Evolutionary conservation across 1,140 invertebrate genomes (phyloP).

Genomic region (Diuraphis noxia): DNA sequence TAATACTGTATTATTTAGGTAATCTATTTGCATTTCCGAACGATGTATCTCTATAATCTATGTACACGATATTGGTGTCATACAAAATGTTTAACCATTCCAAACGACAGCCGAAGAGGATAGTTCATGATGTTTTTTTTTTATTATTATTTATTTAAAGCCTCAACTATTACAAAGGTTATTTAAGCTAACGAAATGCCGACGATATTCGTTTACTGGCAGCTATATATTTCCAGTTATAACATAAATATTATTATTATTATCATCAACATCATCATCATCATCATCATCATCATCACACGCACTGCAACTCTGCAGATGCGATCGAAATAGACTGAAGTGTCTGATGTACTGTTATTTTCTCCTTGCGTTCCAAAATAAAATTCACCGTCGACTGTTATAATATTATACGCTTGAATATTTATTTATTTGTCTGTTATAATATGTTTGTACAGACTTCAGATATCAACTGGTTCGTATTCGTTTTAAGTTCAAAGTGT

Average conservation of each 20-base stretch:
- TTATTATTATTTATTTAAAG: too few species aligned
- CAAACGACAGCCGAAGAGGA: neutral
- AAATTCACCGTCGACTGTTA: neutral
- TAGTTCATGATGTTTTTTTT: too few species aligned
- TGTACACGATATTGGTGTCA: neutral
- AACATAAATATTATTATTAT: neutral
- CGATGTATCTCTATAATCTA: neutral
- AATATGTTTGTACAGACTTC: neutral
- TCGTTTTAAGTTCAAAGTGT: neutral
- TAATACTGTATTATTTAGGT: neutral
- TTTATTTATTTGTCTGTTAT: neutral
- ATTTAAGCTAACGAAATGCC: too few species aligned
- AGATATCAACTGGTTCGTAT: neutral
- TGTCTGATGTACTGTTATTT: neutral
- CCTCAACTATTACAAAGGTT: too few species aligned
- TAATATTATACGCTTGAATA: neutral
- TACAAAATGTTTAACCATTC: neutral
- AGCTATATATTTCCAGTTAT: neutral
- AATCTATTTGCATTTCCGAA: neutral
- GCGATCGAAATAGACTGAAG: neutral
- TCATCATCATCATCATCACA: neutral
- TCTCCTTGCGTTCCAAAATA: neutral
- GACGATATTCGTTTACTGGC: neutral
- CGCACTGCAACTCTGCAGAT: neutral
- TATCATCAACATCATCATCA: neutral